These are phyloP conservation scores for Callipepla squamata DNA, from an alignment of 2,113 vertebrate species.

Conservation along the genomic window DNA sequence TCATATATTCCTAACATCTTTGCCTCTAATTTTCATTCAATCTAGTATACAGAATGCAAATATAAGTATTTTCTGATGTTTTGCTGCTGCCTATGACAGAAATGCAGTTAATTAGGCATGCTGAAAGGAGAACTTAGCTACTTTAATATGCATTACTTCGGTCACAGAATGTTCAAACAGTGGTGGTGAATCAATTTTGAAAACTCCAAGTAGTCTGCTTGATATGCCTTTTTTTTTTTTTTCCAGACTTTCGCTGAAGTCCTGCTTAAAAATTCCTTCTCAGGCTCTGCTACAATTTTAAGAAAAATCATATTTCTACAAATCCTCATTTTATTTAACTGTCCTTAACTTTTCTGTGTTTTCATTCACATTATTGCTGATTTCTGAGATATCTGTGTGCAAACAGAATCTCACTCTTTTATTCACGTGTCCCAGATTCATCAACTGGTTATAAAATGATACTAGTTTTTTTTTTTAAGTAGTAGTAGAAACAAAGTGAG, in stretches of 20 bases:
- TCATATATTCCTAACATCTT: not conserved
- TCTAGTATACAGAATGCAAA: not conserved
- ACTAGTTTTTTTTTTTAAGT: not conserved
- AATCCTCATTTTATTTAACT: slow-evolving; percentile 1
- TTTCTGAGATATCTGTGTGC: not conserved
- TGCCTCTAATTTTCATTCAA: not conserved
- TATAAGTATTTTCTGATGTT: not conserved
- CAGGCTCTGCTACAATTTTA: not conserved
- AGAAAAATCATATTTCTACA: slow-evolving; percentile 19
- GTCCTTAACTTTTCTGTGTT: not conserved
- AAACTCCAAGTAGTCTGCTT: slow-evolving; percentile 45
- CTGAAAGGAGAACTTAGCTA: slow-evolving; percentile 52
- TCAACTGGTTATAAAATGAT: not conserved
- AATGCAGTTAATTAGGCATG: slow-evolving; percentile 44
- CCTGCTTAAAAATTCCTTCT: not conserved
- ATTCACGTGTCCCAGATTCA: not conserved
- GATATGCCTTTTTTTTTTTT: slow-evolving; percentile 42
- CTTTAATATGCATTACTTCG: slow-evolving; percentile 66
- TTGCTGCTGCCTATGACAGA: not conserved
- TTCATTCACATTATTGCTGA: not conserved
- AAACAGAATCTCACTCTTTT: not conserved
- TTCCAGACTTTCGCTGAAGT: slow-evolving; percentile 32
- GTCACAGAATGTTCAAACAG: slow-evolving; percentile 56
- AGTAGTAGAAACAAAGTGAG: not conserved
- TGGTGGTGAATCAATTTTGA: slow-evolving; percentile 58